phyloP scores from a whole-genome alignment of 2,888 invertebrate species.

The Falcaria lacertinaria region DNA sequence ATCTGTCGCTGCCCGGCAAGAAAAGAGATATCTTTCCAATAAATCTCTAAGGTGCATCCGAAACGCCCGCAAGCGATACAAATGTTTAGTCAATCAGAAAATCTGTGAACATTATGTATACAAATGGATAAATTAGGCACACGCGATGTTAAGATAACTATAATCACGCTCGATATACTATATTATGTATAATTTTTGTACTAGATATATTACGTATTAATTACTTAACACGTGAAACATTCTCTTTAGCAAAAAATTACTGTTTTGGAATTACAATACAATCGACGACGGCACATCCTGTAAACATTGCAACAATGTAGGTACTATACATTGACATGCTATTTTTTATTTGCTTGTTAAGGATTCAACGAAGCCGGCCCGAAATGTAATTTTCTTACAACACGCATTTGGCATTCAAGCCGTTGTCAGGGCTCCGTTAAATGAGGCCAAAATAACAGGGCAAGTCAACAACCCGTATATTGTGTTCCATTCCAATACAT shows the following conservation, averaged over 20 bases:
- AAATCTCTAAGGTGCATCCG: conserved; percentile 40
- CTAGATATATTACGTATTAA: no score
- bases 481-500: conserved; percentile 36
- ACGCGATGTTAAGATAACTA: conserved; percentile 34
- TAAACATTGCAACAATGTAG: background rate
- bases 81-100: conserved; percentile 31
- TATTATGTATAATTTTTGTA: conserved; percentile 3
- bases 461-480: conserved; percentile 65
- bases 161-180: conserved; percentile 22
- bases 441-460: conserved; percentile 40
- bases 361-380: conserved; percentile 37
- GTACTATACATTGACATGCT: conserved; percentile 12
- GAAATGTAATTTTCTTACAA: conserved; percentile 43
- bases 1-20: conserved; percentile 30
- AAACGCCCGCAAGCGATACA: conserved; percentile 31
- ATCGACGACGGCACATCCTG: no score
- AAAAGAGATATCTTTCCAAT: conserved; percentile 33
- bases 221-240: no score
- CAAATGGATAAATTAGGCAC: conserved; percentile 31
- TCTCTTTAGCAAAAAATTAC: background rate
- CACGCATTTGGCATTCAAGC: conserved; percentile 45
- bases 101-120: conserved; percentile 26
- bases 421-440: conserved; percentile 43
- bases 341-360: conserved; percentile 30
- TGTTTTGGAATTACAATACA: no score